Evolutionary conservation across 2,888 invertebrate species (phyloP), one percentile per base, ranked within the genome.

Genomic region (Dorcus hopei): DNA sequence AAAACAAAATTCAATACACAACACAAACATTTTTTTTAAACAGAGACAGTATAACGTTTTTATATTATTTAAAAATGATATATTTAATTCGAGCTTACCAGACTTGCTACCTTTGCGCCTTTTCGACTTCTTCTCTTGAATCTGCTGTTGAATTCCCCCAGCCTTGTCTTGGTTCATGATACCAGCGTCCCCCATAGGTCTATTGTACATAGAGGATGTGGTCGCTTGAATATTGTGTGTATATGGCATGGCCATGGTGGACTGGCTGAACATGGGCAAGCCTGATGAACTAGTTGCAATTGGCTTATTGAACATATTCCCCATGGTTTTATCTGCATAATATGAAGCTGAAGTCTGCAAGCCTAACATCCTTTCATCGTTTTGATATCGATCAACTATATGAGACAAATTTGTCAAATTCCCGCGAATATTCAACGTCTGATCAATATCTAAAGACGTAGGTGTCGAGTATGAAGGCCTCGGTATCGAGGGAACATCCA

Each of bases 361-460:
- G 48, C 80, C 79, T 1, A 81, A 76, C 65, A 85, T 63, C 61
- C 83, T 77, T 65, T 85, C 85, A 49, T 85, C 84, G 62, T 81
- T 49, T 47, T 79, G 73, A 70, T 83, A 84, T 47, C 85, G 75
- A 67, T 86, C 86, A 48, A 85, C 78, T 74, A 86, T 84, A 74
- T 85, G 85, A 9, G 85, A 82, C 59, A 85, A 77, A 71, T 81
- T 84, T 4, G 83, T 80, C 58, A 85, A 74, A 72, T 82, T 84
- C 42, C 85, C 74, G 26, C 74, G 67, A 48, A 78, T 65, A 23
- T 70, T 77, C 58, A 84, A 72, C 43, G 81, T 79, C 49, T 74
- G 74, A 52, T 85, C 84, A 57, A 84, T 77, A 42, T 81, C 80
- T 50, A 82, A 73, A 9, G 80, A 65, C 1, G 81, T 71, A 62